Evolutionary conservation across 2,797 vertebrate genomes (phyloP), one percentile per base, ranked within the genome.

Genomic region (Tapirus indicus): DNA sequence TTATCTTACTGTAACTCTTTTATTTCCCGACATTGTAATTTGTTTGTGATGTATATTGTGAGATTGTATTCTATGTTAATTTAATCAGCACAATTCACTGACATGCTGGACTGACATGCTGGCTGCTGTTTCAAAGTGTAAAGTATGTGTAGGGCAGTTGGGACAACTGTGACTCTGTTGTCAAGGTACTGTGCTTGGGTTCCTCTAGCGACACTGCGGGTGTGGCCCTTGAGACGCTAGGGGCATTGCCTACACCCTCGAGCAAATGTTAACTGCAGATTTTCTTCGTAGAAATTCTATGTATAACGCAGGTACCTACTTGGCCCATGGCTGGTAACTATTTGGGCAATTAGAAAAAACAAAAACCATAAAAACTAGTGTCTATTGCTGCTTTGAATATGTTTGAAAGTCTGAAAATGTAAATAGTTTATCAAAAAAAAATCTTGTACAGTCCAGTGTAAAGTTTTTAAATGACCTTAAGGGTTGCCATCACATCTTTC

Each of bases 1-100:
- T 99, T 99, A 99, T 99, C 99, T 99, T 99, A 99, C 99, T 99
- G 99, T 99, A 99, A 99, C 99, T 99, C 99, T 99, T 97, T 98
- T 98, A 98, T 98, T 99, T 99, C 98, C 99, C 98, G 98, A 99
- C 99, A 99, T 99, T 99, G 99, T 99, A 99, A 99, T 99, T 99
- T 99, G 98, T 99, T 99, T 99, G 99, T 99, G 99, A 99, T 99
- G 99, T 99, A 99, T 99, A 99, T 99, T 99, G 99, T 99, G 99
- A 99, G 99, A 99, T 99, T 99, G 99, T 99, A 99, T 99, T 99
- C 99, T 99, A 99, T 99, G 99, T 99, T 99, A 99, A 99, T 99
- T 99, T 99, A 99, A 99, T 99, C 99, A 99, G 99, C 99, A 99
- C 99, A 99, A 99, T 99, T 99, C 99, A 99, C 99, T 99, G 99